Evolutionary conservation across 2,113 vertebrate species (phyloP), one percentile per base, ranked within the genome.

Genomic region (Poeciliopsis prolifica): DNA sequence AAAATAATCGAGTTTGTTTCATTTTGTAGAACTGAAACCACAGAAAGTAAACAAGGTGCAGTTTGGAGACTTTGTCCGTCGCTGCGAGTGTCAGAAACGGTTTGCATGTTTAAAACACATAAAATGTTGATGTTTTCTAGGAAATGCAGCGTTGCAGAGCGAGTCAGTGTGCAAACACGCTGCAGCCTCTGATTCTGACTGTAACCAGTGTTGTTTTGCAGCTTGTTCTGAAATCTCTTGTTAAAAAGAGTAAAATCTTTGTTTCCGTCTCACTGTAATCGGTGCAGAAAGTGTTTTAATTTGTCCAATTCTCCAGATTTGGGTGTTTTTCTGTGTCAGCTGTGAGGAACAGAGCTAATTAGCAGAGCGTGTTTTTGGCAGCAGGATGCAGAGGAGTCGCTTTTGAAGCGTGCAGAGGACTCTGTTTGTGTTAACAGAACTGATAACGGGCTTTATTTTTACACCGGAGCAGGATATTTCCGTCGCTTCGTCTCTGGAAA

Each of bases 21-120:
- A 68, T 74, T 83, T 28, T 48, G 31, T 70, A 19, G 44, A 80
- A 73, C 31, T 68, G 61, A 72, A 80, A 77, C 31, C 62, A 40
- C n/a, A 78, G 24, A 58, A 37, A 64, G 35, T 72, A 78, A 78
- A 81, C 64, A 80, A 24, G 30, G 31, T 2, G 29, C 58, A 60
- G 72, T 61, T 76, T 40, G 26, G 66, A 74, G 24, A 72, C 65
- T 65, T 82, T 66, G 42, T 75, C 51, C 33, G 71, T 80, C 63
- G 63, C 33, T 51, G 13, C 31, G 44, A 72, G 69, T 79, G 72
- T 75, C 65, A 68, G 69, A 69, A 30, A 8, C 17, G 30, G 40
- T 72, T 33, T 75, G 37, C 37, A 35, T 31, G 65, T 35, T 35
- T 65, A 30, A 77, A 30, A 30, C 40, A 19, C 60, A 61, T 65